Percentiles rank a stretch among this genome's conserved stretches.
phyloP scores from a whole-genome alignment of 2,113 vertebrate species.

The Herpailurus yagouaroundi region DNA sequence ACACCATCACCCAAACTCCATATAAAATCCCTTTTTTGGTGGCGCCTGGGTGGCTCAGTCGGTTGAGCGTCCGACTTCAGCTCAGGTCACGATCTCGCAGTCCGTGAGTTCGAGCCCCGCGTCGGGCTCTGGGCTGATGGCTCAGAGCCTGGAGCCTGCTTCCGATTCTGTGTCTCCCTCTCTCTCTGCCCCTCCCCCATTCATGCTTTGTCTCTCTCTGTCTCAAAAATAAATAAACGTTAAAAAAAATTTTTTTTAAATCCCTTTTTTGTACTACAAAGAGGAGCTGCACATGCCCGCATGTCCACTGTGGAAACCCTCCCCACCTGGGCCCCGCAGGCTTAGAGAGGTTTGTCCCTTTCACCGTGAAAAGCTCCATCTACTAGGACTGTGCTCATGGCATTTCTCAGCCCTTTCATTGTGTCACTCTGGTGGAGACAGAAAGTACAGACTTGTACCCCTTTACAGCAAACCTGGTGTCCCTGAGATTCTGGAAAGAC shows the following conservation, averaged over 20 bases:
- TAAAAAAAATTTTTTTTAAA: background rate
- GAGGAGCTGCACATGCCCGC: background rate
- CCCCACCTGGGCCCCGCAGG: background rate
- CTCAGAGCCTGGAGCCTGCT: too few species aligned
- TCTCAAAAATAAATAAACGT: too few species aligned
- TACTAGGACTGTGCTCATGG: background rate
- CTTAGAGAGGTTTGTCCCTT: background rate
- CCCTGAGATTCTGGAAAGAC: background rate
- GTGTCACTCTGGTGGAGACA: background rate
- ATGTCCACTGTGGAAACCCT: background rate
- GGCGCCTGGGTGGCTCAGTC: too few species aligned
- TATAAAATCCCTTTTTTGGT: background rate
- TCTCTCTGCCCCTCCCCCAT: too few species aligned
- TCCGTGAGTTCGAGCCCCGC: too few species aligned
- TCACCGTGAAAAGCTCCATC: fast-evolving
- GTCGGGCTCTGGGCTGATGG: too few species aligned
- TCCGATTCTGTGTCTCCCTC: too few species aligned
- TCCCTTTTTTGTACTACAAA: background rate
- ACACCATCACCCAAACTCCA: background rate
- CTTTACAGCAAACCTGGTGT: background rate
- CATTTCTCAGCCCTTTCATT: background rate
- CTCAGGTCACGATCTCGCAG: too few species aligned
- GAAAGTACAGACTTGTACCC: background rate
- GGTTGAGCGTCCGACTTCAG: too few species aligned
- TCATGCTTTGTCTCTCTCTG: too few species aligned